Base-by-base conservation (phyloP, 2,113 vertebrate genomes). In the Ellobius talpinus region DNA sequence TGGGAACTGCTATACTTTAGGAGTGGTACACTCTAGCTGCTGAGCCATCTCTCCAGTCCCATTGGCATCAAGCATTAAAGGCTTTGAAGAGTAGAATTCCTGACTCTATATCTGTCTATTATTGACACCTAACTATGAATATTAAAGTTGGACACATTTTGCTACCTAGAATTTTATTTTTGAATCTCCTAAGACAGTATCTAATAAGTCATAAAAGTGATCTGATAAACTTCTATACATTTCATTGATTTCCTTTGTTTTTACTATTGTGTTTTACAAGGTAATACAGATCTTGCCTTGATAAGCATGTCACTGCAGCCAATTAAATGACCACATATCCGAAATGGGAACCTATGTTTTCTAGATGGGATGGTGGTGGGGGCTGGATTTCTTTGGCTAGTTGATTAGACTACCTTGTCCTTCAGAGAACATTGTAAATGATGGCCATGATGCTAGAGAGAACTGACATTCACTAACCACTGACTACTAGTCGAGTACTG, bases 121-220 rank as follows among this genome's bases (percentile, higher is more conserved):
- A 47, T 58, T 24, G 23, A 47, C 29, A 52, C 47, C 47, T 24
- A 66, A 94, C 36, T 24, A 96, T 66, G 61, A 55, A 21, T 24
- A 55, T 21, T 68, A 52, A 26, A 61, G 84, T 42, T 58, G 52
- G 63, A 47, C 39, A 85, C 95, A 89, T 5, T 95, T 63, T n/a
- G 42, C 10, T 42, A 52, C 23, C 85, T 42, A 50, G 45, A 86
- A 91, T 94, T 95, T 93, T 90, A 74, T 70, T 39, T 91, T 63
- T 72, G 11, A 93, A 87, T 73, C 26, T 72, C 68, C 87, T 12
- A 16, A 36, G 52, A 82, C 26, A 68, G 68, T 45, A 45, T 95
- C n/a, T 52, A 90, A 94, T 61, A 86, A 31, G 23, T 70, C 66
- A 86, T 52, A 19, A 90, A 88, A 78, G 84, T 12, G 16, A 55